phyloP scores from a whole-genome alignment of 1,140 invertebrate genomes.

The Drosophila watanabei region DNA sequence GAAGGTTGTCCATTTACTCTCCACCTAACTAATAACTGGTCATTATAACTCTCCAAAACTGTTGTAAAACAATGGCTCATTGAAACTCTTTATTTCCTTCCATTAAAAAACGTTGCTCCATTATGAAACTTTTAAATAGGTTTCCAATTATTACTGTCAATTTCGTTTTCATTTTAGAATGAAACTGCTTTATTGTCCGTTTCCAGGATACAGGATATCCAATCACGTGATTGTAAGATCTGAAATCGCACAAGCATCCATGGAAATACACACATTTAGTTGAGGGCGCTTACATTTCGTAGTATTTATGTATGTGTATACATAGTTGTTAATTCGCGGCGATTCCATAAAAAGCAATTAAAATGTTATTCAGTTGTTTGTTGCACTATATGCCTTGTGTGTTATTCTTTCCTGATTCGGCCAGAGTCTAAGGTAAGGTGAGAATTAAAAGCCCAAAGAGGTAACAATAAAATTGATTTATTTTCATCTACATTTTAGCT shows the following conservation, averaged over 20 bases:
- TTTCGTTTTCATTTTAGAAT: constrained; percentile 10
- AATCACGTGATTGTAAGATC: neutral
- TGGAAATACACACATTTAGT: constrained; percentile 22
- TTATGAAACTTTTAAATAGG: no score
- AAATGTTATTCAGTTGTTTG: constrained; percentile 59
- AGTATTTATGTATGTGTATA: constrained; percentile 47
- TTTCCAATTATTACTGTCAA: constrained; percentile 13
- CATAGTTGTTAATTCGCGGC: constrained; percentile 45
- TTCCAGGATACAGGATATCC: neutral
- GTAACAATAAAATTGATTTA: constrained; percentile 48
- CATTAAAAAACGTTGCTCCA: neutral
- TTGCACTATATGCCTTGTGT: constrained; percentile 14
- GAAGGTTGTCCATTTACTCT: neutral
- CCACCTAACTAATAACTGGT: neutral
- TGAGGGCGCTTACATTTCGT: constrained; percentile 32
- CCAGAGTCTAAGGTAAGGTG: neutral
- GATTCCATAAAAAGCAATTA: constrained; percentile 50
- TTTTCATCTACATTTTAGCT: constrained; percentile 33
- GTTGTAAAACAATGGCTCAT: no score
- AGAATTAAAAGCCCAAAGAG: neutral
- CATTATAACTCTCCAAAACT: neutral
- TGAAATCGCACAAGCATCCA: constrained; percentile 41
- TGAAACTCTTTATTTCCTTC: neutral
- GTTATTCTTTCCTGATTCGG: neutral
- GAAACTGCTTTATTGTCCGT: neutral